Percentiles rank a stretch among this genome's conserved stretches.
Conservation (phyloP, 2,888 invertebrate genomes). For the Ypsolopha scabrella region DNA sequence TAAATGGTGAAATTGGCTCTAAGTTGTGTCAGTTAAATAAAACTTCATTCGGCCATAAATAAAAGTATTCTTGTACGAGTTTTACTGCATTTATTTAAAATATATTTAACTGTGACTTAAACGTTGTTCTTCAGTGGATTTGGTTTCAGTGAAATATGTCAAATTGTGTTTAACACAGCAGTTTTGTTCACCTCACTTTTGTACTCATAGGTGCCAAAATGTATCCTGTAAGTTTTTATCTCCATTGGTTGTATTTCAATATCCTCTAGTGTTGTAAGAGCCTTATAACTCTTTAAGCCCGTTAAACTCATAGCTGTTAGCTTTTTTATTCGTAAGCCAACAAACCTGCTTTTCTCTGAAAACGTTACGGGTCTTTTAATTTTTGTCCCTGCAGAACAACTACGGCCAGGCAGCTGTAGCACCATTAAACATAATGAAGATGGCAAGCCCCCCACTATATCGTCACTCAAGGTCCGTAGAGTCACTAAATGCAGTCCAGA, state of each 20-base stretch:
- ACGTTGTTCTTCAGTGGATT: no score
- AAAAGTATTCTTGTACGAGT: no score
- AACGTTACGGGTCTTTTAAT: slow-evolving; percentile 29
- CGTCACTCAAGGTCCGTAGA: slow-evolving; percentile 84
- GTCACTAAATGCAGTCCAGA: slow-evolving; percentile 85
- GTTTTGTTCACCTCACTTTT: no score
- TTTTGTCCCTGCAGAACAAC: slow-evolving; percentile 69
- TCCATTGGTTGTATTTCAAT: slow-evolving; percentile 76
- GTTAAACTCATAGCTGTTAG: slow-evolving; percentile 71
- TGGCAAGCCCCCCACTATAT: slow-evolving; percentile 82
- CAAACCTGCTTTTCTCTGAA: slow-evolving; percentile 31
- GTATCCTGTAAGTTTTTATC: slow-evolving; percentile 68
- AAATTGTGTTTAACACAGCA: no score
- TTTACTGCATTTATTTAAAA: no score
- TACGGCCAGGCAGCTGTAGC: slow-evolving; percentile 82
- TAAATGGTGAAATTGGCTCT: no score
- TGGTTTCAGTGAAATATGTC: no score
- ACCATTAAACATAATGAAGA: slow-evolving; percentile 81
- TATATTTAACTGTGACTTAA: no score
- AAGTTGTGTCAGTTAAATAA: no score
- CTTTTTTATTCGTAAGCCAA: slow-evolving; percentile 31
- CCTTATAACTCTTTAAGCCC: slow-evolving; percentile 59
- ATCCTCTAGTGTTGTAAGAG: slow-evolving; percentile 54
- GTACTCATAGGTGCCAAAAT: no score
- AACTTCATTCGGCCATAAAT: no score